Percentiles rank a stretch among this genome's conserved stretches.
Conservation (phyloP, 2,113 vertebrate genomes). For the Trematomus loennbergii region DNA sequence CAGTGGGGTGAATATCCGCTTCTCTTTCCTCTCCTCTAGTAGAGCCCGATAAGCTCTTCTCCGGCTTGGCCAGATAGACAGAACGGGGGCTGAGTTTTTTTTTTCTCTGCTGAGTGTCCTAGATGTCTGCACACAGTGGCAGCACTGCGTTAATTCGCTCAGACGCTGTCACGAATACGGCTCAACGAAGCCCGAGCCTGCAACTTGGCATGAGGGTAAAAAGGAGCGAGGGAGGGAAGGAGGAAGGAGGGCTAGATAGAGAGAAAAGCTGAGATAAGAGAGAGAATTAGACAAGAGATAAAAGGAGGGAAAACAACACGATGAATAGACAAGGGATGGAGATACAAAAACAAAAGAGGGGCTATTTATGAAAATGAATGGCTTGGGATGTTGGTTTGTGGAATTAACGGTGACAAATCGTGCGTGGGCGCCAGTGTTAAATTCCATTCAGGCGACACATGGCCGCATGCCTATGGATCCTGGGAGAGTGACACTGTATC, state of each 20-base stretch:
- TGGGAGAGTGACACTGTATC: slow-evolving; percentile 37
- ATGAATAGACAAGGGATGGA: slow-evolving; percentile 37
- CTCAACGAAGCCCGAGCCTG: slow-evolving; percentile 56
- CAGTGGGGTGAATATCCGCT: slow-evolving; percentile 57
- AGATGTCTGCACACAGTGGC: slow-evolving; percentile 72
- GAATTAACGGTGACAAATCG: slow-evolving; percentile 73
- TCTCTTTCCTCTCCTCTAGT: slow-evolving; percentile 50
- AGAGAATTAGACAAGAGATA: slow-evolving; percentile 63
- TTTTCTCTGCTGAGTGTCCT: slow-evolving; percentile 63
- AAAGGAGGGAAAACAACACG: slow-evolving; percentile 28
- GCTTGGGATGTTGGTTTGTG: slow-evolving; percentile 56
- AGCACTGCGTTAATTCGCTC: slow-evolving; percentile 70
- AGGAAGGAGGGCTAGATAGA: slow-evolving; percentile 6
- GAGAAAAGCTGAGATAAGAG: slow-evolving; percentile 46
- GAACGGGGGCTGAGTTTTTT: slow-evolving; percentile 44
- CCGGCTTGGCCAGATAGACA: slow-evolving; percentile 59
- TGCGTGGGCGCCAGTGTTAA: slow-evolving; percentile 62
- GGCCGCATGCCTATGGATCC: slow-evolving; percentile 48
- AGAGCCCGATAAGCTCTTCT: slow-evolving; percentile 68
- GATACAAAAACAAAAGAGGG: slow-evolving; percentile 54
- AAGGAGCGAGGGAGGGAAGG: background rate
- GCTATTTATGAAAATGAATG: slow-evolving; percentile 71
- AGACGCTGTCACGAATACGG: slow-evolving; percentile 72
- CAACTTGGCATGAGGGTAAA: slow-evolving; percentile 56
- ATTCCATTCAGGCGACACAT: slow-evolving; percentile 52